Base-by-base conservation (phyloP, 2,113 vertebrate genomes). In the Ornithorhynchus anatinus region DNA sequence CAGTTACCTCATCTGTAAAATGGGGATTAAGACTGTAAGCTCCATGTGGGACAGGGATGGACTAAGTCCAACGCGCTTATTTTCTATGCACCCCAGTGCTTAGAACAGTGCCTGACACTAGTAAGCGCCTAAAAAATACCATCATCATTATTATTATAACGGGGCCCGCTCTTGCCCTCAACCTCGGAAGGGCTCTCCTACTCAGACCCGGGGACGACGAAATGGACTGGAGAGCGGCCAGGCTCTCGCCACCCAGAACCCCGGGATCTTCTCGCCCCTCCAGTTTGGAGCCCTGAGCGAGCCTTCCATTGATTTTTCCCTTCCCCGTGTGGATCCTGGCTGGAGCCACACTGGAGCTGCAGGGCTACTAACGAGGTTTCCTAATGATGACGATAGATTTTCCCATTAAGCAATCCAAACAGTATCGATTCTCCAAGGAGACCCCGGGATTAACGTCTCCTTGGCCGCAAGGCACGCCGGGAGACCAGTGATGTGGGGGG, bases 331-430 rank as follows among this genome's bases (percentile, higher is more conserved):
- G n/a, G n/a, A n/a, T n/a, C n/a, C n/a, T n/a, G n/a, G n/a, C n/a
- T 3, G 12, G 66, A 0, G 1, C 62, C 64, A 62, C n/a, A n/a
- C 25, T 6, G 0, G 69, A 23, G 59, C 70, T 69, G 66, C 54
- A 69, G 48, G 59, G 54, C 1, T 74, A 72, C 81, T 77, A 80
- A 84, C n/a, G 33, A 77, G 74, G 72, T 56, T 79, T 78, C 73
- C 85, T 89, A 89, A 92, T 86, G 80, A 84, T 25, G 47, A 69
- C 75, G 84, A 88, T 87, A 80, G 90, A 92, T 90, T 87, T 92
- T 87, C 86, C 87, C 89, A 89, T 92, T 89, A 92, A 71, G 87
- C 72, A 89, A 89, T 74, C 77, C 82, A 90, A 92, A 90, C 86
- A 80, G 70, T 44, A 92, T 92, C 23, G 83, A 92, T 91, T 86